Conservation (phyloP, 2,888 invertebrate species). For the Eristalis pertinax region DNA sequence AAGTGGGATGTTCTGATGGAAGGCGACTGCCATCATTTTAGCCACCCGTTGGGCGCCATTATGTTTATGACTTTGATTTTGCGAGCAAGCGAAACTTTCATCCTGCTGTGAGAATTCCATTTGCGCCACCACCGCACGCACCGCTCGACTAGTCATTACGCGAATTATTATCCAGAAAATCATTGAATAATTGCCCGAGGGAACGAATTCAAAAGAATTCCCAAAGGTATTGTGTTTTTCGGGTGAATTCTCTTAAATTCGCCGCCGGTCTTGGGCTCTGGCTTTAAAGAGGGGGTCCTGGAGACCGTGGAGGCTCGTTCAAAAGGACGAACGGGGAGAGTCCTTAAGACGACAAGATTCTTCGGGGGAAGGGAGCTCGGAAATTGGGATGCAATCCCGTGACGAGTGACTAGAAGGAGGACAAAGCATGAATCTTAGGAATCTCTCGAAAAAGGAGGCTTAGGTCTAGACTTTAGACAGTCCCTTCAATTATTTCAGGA, state of each 20-base stretch:
- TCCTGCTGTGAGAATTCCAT: background rate
- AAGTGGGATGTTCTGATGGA: too few species aligned
- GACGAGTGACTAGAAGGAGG: too few species aligned
- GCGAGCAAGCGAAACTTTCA: constrained; percentile 15
- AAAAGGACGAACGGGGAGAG: too few species aligned
- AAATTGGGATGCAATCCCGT: too few species aligned
- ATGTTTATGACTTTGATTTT: constrained; percentile 50
- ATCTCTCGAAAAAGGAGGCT: too few species aligned
- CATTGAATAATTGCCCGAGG: constrained; percentile 46
- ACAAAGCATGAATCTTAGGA: too few species aligned
- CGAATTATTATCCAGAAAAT: constrained; percentile 53
- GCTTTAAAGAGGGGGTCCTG: too few species aligned
- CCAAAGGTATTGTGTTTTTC: background rate
- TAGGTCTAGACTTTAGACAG: too few species aligned
- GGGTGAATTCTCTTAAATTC: background rate
- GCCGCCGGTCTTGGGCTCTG: background rate
- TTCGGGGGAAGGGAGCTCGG: too few species aligned
- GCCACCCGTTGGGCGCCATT: constrained; percentile 41
- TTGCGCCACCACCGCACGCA: background rate
- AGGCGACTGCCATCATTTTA: background rate
- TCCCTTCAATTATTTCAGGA: too few species aligned
- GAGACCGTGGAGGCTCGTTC: too few species aligned
- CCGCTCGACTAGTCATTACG: constrained; percentile 25
- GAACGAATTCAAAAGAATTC: background rate
- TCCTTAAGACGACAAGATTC: too few species aligned